Evolutionary conservation across 2,888 invertebrate species (phyloP).

Genomic region (Apotomis capreana): DNA sequence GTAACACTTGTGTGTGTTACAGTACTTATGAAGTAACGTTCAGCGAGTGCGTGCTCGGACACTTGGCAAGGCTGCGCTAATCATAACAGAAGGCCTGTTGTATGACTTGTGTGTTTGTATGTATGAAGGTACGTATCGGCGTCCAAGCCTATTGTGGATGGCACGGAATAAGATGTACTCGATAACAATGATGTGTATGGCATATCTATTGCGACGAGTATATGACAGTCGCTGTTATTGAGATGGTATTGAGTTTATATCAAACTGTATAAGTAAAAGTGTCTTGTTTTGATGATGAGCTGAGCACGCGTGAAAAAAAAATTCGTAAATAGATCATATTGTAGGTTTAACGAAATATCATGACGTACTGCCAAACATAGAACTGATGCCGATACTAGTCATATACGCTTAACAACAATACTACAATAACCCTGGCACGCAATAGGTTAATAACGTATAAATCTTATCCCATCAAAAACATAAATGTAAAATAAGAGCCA

Average conservation of each 20-base stretch:
- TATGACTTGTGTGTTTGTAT: background rate
- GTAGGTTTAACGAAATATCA: too few relatives aligned
- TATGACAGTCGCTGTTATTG: background rate
- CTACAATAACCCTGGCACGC: too few relatives aligned
- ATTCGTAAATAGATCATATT: too few relatives aligned
- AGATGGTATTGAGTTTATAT: background rate
- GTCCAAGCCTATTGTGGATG: slow-evolving; percentile 8
- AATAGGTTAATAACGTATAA: too few relatives aligned
- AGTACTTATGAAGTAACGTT: slow-evolving; percentile 50
- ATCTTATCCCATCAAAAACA: too few relatives aligned
- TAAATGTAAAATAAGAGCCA: too few relatives aligned
- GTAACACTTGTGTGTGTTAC: slow-evolving; percentile 36
- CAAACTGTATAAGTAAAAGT: background rate
- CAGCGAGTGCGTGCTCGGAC: slow-evolving; percentile 57
- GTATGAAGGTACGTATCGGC: slow-evolving; percentile 7
- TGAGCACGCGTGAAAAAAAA: too few relatives aligned
- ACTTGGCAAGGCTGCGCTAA: slow-evolving; percentile 64
- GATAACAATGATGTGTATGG: slow-evolving; percentile 11
- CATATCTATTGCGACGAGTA: background rate
- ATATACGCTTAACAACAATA: too few relatives aligned
- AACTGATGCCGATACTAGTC: too few relatives aligned
- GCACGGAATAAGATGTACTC: background rate
- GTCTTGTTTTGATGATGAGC: background rate
- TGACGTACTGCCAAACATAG: too few relatives aligned
- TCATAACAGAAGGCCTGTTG: slow-evolving; percentile 57